Base-by-base conservation (phyloP, 1,140 invertebrate species). In the Trichonephila inaurata region DNA sequence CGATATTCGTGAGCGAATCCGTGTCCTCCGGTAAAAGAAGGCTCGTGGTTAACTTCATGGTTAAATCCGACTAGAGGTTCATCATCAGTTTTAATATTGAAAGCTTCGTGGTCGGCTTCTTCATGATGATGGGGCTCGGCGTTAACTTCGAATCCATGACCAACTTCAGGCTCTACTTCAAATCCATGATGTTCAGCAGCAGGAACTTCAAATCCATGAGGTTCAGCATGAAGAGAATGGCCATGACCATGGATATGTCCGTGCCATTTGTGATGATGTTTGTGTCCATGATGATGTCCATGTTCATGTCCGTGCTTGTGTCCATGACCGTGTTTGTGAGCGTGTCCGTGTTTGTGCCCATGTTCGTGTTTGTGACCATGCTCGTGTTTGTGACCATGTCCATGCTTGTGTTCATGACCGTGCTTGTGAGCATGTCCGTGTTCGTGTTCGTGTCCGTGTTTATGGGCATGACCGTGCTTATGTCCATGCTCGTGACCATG, bases 1-100 rank as follows among this genome's bases (percentile, higher is more conserved):
- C 91, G 82, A 40, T 92, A 92, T 40, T 92, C 91, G 6, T 92
- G 91, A n/a, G 91, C 72, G 21, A 92, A 21, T 24, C 91, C 91
- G 40, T 92, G 91, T 60, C 83, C 83, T 21, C 91, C 91, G n/a
- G 61, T 28, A n/a, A 92, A 60, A 19, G 69, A 24, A 21, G 91
- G 24, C 2, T 87, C 91, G 14, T 86, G 83, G 21, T 77, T 87
- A 40, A 86, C 60, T 44, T 92, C 83, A 28, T 24, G 40, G 62
- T 92, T 66, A 24, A 92, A 87, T 58, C 91, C 91, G 16, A 58
- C 21, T 7, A 72, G 28, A 33, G 83, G 66, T 14, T 72, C 83
- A 0, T 87, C 64, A 1, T 58, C 19, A 61, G 62, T 40, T 60
- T 92, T 87, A 44, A 44, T 44, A 21, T 92, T 64, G 19, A 77